These are phyloP conservation scores for Drosophila lacteicornis DNA, from an alignment of 1,140 invertebrate genomes.

Conservation along the genomic window DNA sequence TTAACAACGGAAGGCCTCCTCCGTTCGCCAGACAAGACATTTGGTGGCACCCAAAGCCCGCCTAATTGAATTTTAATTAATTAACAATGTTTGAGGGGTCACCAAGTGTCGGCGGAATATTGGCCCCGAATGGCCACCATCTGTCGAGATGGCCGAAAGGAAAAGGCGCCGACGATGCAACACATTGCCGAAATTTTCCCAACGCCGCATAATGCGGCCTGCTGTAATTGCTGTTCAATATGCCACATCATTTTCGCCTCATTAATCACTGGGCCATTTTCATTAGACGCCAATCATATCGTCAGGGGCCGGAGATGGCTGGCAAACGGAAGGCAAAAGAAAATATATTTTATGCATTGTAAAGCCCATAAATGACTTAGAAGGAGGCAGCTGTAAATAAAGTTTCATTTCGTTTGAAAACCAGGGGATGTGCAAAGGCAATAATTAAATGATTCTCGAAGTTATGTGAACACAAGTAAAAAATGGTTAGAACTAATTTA, in stretches of 20 bases:
- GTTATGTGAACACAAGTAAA: not conserved
- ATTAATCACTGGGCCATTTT: slow-evolving; percentile 74
- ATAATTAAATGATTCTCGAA: not conserved
- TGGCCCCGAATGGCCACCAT: slow-evolving; percentile 41
- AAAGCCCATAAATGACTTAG: slow-evolving; percentile 13
- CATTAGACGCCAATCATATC: slow-evolving; percentile 57
- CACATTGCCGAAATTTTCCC: slow-evolving; percentile 56
- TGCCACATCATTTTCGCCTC: slow-evolving; percentile 81
- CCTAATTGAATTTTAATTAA: slow-evolving; percentile 81
- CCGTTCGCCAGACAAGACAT: slow-evolving; percentile 43
- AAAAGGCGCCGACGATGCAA: slow-evolving; percentile 35
- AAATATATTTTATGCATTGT: slow-evolving; percentile 51
- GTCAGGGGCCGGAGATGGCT: not conserved
- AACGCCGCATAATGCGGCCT: not conserved
- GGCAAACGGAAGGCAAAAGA: slow-evolving; percentile 33
- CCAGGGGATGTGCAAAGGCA: not conserved
- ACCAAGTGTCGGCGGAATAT: slow-evolving; percentile 45
- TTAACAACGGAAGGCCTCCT: slow-evolving; percentile 27
- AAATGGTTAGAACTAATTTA: not conserved
- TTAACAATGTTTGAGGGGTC: slow-evolving; percentile 61
- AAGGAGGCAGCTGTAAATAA: slow-evolving; percentile 9
- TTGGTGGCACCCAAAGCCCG: slow-evolving; percentile 13
- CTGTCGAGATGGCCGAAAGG: slow-evolving; percentile 24
- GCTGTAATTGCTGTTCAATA: slow-evolving; percentile 71
- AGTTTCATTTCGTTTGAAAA: not conserved